Conservation (phyloP, 2,113 vertebrate species). For the Sinocyclocheilus anshuiensis region DNA sequence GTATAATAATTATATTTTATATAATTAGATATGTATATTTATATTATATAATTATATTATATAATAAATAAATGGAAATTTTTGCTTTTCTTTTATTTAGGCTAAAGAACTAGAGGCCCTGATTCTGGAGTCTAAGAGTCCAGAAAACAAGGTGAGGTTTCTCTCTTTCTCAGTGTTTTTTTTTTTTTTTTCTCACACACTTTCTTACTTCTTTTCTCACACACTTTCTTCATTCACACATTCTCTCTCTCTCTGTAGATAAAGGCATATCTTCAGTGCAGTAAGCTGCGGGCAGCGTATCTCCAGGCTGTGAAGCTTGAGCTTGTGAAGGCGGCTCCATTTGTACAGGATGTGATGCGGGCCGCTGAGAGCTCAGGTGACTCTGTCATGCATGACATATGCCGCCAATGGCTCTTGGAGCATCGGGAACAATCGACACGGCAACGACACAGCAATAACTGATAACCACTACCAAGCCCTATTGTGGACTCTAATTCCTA, state of each 20-base stretch:
- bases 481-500: background rate
- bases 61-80: too few species aligned
- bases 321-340: constrained; percentile 75
- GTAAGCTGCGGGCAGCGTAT: constrained; percentile 91
- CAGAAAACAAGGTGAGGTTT: constrained; percentile 87
- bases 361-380: constrained; percentile 82
- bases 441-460: constrained; percentile 63
- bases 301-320: constrained; percentile 92
- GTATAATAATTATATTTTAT: too few species aligned
- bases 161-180: background rate
- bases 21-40: too few species aligned
- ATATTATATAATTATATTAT: too few species aligned
- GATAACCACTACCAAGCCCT: constrained; percentile 52
- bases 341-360: constrained; percentile 84
- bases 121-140: constrained; percentile 88
- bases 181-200: too few species aligned
- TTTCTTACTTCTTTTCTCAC: background rate
- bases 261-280: constrained; percentile 87
- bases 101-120: constrained; percentile 89
- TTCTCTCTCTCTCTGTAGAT: constrained; percentile 75
- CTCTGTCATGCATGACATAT: constrained; percentile 88
- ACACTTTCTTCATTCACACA: background rate
- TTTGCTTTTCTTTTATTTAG: constrained; percentile 57
- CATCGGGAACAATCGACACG: constrained; percentile 74
- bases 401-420: constrained; percentile 88